Conservation (phyloP, 2,797 vertebrate species). For the Danio kyathit region DNA sequence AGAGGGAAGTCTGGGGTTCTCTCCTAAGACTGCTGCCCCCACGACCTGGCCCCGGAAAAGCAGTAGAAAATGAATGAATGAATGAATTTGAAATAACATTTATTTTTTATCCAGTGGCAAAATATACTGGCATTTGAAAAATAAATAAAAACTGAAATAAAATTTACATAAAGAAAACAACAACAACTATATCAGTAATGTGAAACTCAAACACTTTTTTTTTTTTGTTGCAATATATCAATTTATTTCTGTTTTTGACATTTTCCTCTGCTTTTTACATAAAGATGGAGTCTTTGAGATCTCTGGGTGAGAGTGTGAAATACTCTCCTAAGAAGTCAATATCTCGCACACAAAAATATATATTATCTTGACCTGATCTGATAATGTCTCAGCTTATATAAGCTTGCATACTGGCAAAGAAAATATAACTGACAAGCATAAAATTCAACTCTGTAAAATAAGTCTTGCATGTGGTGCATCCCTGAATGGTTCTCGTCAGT, state of each 20-base stretch:
- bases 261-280: slow-evolving; percentile 54
- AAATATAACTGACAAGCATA: slow-evolving; percentile 20
- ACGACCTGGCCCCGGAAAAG: too few species aligned
- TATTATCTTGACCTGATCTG: slow-evolving; percentile 17
- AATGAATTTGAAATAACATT: too few species aligned
- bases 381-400: slow-evolving; percentile 11
- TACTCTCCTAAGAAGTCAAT: slow-evolving; percentile 9
- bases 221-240: slow-evolving; percentile 33
- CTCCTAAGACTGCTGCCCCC: too few species aligned
- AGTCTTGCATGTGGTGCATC: slow-evolving; percentile 13
- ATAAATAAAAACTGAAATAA: too few species aligned
- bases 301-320: background rate
- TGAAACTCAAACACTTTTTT: background rate
- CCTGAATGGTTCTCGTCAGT: slow-evolving; percentile 42
- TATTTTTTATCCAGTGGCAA: too few species aligned
- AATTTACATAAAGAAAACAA: background rate
- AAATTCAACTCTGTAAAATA: background rate
- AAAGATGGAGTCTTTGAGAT: slow-evolving; percentile 7
- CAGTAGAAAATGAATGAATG: too few species aligned
- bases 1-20: too few species aligned
- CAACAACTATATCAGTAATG: background rate
- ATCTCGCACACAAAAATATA: slow-evolving; percentile 43
- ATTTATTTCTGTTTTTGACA: slow-evolving; percentile 45
- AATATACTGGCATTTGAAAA: too few species aligned
- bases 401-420: slow-evolving; percentile 17